Percentiles rank a stretch among this genome's conserved stretches.
phyloP scores from a whole-genome alignment of 2,888 invertebrate species.

The Tenodera sinensis region DNA sequence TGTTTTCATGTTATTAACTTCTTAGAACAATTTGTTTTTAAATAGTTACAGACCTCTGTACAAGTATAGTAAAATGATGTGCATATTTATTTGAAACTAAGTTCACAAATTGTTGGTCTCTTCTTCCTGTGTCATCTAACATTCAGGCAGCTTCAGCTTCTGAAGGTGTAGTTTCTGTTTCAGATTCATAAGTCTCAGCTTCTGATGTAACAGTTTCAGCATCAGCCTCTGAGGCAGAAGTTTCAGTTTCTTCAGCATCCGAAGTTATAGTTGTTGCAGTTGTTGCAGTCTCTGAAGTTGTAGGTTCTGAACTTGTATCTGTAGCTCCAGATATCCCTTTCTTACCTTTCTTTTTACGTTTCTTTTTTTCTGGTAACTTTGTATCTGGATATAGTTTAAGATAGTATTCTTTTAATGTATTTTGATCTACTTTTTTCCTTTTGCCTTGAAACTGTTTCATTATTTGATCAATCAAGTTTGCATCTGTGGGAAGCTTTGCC shows the following conservation, averaged over 20 bases:
- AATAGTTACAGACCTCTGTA: not conserved
- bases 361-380: conserved; percentile 38
- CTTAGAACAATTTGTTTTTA: not conserved
- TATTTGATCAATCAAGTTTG: conserved; percentile 36
- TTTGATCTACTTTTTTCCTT: conserved; percentile 39
- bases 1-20: too few species aligned
- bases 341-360: not conserved
- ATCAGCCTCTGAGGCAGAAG: too few species aligned
- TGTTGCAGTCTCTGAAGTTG: not conserved
- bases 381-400: conserved; percentile 47
- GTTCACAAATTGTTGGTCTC: too few species aligned
- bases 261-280: not conserved
- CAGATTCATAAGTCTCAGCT: not conserved
- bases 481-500: not conserved
- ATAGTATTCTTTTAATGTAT: conserved; percentile 44
- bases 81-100: too few species aligned
- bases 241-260: not conserved
- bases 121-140: not conserved
- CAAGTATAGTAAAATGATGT: too few species aligned
- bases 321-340: not conserved
- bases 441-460: conserved; percentile 42
- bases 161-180: not conserved
- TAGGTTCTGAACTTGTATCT: not conserved
- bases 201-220: not conserved
- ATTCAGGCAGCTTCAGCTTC: not conserved